Percentiles rank a stretch among this genome's conserved stretches.
Conservation (phyloP, 2,113 vertebrate genomes). For the Oceanodroma tethys region DNA sequence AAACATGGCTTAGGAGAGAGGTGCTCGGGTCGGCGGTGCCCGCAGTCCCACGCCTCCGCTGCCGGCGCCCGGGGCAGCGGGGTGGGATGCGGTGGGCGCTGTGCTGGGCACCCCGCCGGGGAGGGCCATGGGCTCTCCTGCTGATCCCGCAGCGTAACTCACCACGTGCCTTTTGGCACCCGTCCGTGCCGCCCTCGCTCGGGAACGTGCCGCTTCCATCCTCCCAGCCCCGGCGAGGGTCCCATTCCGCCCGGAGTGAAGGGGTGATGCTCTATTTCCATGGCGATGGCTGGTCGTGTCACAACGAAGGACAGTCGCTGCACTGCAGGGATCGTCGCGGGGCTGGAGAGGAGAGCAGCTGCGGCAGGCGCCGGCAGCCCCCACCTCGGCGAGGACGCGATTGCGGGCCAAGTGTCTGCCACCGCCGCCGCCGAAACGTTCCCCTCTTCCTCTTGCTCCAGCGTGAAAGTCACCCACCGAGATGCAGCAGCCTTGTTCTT, state of each 20-base stretch:
- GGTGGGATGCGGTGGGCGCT: rapidly evolving
- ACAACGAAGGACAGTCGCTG: neutral
- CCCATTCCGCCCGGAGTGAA: rapidly evolving
- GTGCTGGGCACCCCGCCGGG: rapidly evolving
- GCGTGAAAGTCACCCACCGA: neutral
- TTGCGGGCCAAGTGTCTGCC: neutral
- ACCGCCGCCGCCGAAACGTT: neutral
- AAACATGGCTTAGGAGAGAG: neutral
- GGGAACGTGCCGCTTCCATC: neutral
- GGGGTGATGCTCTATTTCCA: neutral
- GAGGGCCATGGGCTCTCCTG: neutral
- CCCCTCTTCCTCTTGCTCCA: neutral
- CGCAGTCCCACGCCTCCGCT: rapidly evolving
- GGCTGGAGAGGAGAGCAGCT: neutral
- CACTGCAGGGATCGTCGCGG: neutral
- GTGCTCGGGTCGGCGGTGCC: neutral
- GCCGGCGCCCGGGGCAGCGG: rapidly evolving
- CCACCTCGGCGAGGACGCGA: neutral
- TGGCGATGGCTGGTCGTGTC: neutral
- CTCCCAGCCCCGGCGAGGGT: neutral
- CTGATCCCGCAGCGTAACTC: rapidly evolving
- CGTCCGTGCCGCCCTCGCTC: rapidly evolving
- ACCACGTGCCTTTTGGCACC: neutral
- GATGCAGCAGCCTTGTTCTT: neutral
- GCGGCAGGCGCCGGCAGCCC: neutral